These are phyloP conservation scores for Macrophya annulata DNA, from an alignment of 2,888 invertebrate species.

Conservation along the genomic window DNA sequence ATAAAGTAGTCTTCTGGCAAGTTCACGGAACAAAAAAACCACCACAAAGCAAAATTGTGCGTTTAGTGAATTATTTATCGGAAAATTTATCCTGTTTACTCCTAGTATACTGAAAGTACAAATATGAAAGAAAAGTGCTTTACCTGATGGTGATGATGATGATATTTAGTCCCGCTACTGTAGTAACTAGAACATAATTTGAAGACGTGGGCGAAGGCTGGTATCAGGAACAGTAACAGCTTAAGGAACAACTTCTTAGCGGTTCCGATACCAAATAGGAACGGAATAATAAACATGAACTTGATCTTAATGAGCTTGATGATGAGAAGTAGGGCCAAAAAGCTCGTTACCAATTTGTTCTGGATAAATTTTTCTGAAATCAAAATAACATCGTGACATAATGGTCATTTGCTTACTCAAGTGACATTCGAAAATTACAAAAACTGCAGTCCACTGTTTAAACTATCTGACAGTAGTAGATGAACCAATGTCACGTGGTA, in stretches of 20 bases:
- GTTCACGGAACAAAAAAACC: background rate
- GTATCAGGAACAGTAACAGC: constrained; percentile 90
- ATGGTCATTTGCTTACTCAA: background rate
- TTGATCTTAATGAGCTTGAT: constrained; percentile 91
- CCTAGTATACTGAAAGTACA: constrained; percentile 35
- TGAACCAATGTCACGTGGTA: background rate
- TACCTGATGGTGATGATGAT: constrained; percentile 88
- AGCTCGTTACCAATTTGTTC: constrained; percentile 88
- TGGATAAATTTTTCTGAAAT: constrained; percentile 89
- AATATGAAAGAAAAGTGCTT: background rate
- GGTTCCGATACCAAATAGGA: constrained; percentile 89
- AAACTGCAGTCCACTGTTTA: background rate
- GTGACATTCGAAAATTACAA: background rate
- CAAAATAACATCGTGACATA: constrained; percentile 58
- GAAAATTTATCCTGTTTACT: background rate
- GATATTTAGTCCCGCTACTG: constrained; percentile 87
- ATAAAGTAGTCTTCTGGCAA: background rate
- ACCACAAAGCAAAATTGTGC: background rate
- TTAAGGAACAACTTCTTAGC: constrained; percentile 93
- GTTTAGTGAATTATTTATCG: background rate
- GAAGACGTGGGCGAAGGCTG: constrained; percentile 91
- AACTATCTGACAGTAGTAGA: background rate
- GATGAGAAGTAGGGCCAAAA: constrained; percentile 88
- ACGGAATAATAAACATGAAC: constrained; percentile 89
- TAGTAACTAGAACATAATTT: constrained; percentile 93